Evolutionary conservation across 2,888 invertebrate genomes (phyloP).

Genomic region (Thumatha senex): DNA sequence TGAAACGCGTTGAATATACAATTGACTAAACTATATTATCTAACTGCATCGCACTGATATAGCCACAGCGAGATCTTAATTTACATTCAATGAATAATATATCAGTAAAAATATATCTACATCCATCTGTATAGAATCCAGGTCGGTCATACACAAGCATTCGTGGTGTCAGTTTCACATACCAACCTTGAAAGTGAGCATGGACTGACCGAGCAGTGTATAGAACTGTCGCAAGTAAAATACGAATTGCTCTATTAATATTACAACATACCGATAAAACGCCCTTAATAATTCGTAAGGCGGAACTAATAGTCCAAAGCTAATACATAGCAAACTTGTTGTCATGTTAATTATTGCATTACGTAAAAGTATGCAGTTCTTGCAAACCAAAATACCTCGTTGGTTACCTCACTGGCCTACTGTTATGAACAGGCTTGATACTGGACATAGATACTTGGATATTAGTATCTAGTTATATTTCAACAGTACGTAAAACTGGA

Average conservation of each 20-base stretch:
- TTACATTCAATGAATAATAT: conserved; percentile 44
- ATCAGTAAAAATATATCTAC: conserved; percentile 38
- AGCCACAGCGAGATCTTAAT: conserved; percentile 29
- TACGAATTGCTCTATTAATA: conserved; percentile 40
- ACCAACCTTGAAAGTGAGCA: conserved; percentile 68
- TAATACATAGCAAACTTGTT: conserved; percentile 52
- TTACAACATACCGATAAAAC: conserved; percentile 50
- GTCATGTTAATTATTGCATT: conserved; percentile 64
- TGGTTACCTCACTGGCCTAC: conserved; percentile 51
- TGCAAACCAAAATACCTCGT: conserved; percentile 46
- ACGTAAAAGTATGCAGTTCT: conserved; percentile 64
- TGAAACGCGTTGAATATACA: conserved; percentile 31
- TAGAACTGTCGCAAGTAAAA: conserved; percentile 43
- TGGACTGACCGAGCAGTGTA: conserved; percentile 57
- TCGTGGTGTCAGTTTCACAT: conserved; percentile 61
- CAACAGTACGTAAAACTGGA: conserved; percentile 47
- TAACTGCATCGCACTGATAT: conserved; percentile 16
- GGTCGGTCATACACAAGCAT: conserved; percentile 56
- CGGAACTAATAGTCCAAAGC: conserved; percentile 65
- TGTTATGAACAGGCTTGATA: conserved; percentile 47
- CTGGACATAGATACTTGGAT: conserved; percentile 47
- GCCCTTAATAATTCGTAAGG: conserved; percentile 71
- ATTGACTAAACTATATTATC: conserved; percentile 41
- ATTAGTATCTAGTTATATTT: conserved; percentile 59
- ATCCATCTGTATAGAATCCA: conserved; percentile 46